phyloP scores from a whole-genome alignment of 2,888 invertebrate genomes.

The Metopia argyrocephala region DNA sequence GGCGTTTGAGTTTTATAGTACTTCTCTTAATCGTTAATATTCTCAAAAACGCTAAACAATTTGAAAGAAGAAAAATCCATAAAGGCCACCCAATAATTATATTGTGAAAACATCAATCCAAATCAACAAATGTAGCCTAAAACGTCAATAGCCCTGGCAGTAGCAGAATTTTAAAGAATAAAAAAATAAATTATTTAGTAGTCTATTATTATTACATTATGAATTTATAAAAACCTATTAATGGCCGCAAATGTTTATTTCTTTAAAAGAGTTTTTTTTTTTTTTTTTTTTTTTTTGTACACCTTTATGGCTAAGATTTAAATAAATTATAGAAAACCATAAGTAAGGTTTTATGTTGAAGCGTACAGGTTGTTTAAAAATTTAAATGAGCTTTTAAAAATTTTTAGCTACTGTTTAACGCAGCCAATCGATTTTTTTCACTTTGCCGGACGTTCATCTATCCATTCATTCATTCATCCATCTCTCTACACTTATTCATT shows the following conservation, averaged over 20 bases:
- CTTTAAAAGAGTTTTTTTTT: neutral
- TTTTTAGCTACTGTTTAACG: constrained; percentile 66
- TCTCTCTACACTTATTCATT: constrained; percentile 4
- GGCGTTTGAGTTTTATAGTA: too few species aligned
- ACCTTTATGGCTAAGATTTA: constrained; percentile 19
- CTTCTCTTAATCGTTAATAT: too few species aligned
- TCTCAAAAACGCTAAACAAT: too few species aligned
- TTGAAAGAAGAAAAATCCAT: neutral
- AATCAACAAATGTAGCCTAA: constrained; percentile 18
- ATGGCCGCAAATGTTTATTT: constrained; percentile 6
- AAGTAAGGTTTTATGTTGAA: neutral
- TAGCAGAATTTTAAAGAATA: neutral
- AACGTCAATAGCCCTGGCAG: constrained; percentile 16
- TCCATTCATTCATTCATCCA: constrained; percentile 1
- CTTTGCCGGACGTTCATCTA: neutral
- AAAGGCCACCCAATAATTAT: constrained; percentile 11
- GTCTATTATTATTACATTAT: constrained; percentile 46
- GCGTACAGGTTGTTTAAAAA: constrained; percentile 40
- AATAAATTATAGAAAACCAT: constrained; percentile 13
- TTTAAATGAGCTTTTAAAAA: constrained; percentile 65
- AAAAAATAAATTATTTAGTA: constrained; percentile 18
- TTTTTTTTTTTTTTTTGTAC: too few species aligned
- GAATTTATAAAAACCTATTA: constrained; percentile 35
- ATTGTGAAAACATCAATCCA: constrained; percentile 16
- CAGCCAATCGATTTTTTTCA: constrained; percentile 55